Base-by-base conservation (phyloP, 1,140 invertebrate genomes). In the Solen grandis region DNA sequence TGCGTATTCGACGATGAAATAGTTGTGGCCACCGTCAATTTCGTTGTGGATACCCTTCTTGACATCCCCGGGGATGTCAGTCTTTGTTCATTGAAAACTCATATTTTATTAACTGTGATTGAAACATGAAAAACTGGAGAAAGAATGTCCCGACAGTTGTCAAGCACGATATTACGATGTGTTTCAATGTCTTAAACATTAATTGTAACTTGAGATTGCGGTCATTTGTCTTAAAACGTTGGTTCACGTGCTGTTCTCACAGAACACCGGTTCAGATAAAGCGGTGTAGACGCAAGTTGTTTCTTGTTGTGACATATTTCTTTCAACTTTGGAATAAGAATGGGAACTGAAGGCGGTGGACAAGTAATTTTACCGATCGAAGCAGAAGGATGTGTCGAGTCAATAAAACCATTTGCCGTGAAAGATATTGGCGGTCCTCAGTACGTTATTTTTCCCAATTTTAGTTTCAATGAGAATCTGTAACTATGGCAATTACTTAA, bases 341-440 rank as follows among this genome's bases (percentile, higher is more conserved):
- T 87, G 86, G 63, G 57, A 36, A 50, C 75, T 38, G 75, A 73
- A 25, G 86, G 85, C 52, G 81, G 78, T 46, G 79, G 79, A 13
- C 87, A 89, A 2, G 85, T 89, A 68, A 77, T 90, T 25, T 50
- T 90, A 50, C 80, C 90, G 19, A 86, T 89, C 27, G 90, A 91
- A 73, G 90, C 90, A 27, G 90, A 91, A 75, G 84, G 85, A 16
- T 90, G 83, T 70, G 81, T 89, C 14, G 88, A 91, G 74, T 84
- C 85, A 50, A 70, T 91, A 13, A 81, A 84, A 65, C 50, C 81
- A 60, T 90, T 87, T 68, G 81, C 87, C 62, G n/a, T 91, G 16
- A 86, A 86, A 80, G 88, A 90, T 65, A 74, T 91, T n/a, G 90
- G 90, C 16, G 84, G 81, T 69, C 46, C 78, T 60, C 78, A 84